phyloP scores from a whole-genome alignment of 2,888 invertebrate species.

The Tetragonisca angustula region DNA sequence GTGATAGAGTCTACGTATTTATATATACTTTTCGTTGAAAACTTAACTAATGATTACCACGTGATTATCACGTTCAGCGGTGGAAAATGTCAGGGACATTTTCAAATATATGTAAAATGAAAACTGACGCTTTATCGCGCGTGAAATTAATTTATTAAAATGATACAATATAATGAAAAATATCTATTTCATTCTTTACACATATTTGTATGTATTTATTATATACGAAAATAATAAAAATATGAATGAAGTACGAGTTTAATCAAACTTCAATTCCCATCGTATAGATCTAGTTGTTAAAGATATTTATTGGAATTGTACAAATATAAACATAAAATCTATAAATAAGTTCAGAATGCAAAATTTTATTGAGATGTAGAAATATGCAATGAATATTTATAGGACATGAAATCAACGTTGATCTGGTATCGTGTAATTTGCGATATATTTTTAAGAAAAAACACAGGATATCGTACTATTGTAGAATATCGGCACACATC shows the following conservation, averaged over 20 bases:
- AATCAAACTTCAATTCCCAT: neutral
- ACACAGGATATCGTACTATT: constrained; percentile 28
- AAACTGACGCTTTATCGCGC: neutral
- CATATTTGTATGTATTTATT: no score
- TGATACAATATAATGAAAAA: neutral
- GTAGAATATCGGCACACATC: constrained; percentile 43
- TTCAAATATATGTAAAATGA: neutral
- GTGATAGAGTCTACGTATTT: neutral
- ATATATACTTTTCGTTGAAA: neutral
- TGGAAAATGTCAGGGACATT: neutral
- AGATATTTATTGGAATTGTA: neutral
- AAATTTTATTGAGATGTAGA: neutral
- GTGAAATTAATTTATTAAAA: neutral
- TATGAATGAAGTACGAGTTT: neutral
- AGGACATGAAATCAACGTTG: constrained; percentile 26
- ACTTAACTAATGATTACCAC: neutral
- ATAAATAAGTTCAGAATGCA: neutral
- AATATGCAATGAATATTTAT: neutral
- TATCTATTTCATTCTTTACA: neutral
- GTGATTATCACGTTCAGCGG: neutral
- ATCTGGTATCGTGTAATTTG: constrained; percentile 27
- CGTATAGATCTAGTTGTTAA: neutral
- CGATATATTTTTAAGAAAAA: constrained; percentile 45
- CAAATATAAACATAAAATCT: neutral
- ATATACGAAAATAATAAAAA: neutral